These are phyloP conservation scores for Oligia fasciuncula DNA, from an alignment of 2,888 invertebrate species.

Conservation along the genomic window DNA sequence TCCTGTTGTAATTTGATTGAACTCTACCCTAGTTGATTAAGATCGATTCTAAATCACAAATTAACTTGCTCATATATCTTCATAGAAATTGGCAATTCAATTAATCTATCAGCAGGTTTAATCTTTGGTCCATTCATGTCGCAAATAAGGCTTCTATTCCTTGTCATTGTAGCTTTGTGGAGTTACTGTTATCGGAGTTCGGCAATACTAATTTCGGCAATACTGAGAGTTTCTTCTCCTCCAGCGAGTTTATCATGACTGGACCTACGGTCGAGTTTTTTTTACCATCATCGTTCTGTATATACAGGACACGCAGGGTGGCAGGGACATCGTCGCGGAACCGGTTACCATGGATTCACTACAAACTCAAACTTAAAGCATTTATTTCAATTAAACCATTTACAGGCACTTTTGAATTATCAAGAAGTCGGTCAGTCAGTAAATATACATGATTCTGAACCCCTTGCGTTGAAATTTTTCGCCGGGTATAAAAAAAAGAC, in stretches of 20 bases:
- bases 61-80: slow-evolving; percentile 21
- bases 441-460: too few species aligned
- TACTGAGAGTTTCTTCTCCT: not conserved
- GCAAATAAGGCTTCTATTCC: not conserved
- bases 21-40: slow-evolving; percentile 15
- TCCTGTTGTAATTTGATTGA: slow-evolving; percentile 32
- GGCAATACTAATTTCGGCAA: not conserved
- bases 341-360: not conserved
- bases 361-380: too few species aligned
- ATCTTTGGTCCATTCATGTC: slow-evolving; percentile 1
- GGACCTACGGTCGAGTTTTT: not conserved
- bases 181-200: not conserved
- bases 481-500: not conserved
- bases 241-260: not conserved
- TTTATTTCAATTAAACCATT: too few species aligned
- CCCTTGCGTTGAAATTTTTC: too few species aligned
- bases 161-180: not conserved
- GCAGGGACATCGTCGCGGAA: not conserved
- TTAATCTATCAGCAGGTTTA: slow-evolving; percentile 31
- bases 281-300: not conserved
- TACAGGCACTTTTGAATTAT: too few species aligned
- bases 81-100: slow-evolving; percentile 34
- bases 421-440: too few species aligned
- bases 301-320: not conserved
- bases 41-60: slow-evolving; percentile 34